phyloP scores from a whole-genome alignment of 2,888 invertebrate species.

The Nephrotoma appendiculata region DNA sequence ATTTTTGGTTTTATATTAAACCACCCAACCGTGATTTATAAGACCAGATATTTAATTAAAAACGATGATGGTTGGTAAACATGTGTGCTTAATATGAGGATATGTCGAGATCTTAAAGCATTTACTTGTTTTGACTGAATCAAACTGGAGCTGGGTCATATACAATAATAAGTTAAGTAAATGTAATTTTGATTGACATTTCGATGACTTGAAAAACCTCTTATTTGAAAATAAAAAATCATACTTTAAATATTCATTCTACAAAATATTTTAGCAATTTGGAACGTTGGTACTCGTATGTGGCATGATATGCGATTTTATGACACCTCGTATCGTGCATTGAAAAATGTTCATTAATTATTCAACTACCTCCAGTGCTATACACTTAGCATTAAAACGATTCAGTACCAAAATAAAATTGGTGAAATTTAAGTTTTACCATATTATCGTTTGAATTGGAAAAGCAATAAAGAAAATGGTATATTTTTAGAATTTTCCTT shows the following conservation, averaged over 20 bases:
- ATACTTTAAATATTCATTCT: neutral
- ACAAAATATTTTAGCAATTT: neutral
- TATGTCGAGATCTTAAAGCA: neutral
- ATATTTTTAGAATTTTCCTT: neutral
- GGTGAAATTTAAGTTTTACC: neutral
- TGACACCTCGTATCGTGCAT: neutral
- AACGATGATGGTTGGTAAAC: neutral
- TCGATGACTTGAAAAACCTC: neutral
- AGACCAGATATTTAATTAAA: neutral
- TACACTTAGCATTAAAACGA: neutral
- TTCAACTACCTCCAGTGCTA: neutral
- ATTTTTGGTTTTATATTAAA: neutral
- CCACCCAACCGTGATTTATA: neutral
- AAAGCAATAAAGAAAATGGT: neutral
- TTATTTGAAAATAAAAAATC: neutral
- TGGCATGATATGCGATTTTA: neutral
- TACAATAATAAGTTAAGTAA: too few species aligned
- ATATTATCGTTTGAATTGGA: neutral
- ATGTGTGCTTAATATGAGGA: neutral
- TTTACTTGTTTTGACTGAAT: too few species aligned
- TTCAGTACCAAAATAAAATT: neutral
- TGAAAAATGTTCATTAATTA: neutral
- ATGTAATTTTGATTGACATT: neutral
- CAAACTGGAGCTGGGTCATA: too few species aligned
- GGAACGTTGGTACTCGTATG: neutral